Evolutionary conservation across 2,113 vertebrate species (phyloP).

Genomic region (Poicephalus meyeri): DNA sequence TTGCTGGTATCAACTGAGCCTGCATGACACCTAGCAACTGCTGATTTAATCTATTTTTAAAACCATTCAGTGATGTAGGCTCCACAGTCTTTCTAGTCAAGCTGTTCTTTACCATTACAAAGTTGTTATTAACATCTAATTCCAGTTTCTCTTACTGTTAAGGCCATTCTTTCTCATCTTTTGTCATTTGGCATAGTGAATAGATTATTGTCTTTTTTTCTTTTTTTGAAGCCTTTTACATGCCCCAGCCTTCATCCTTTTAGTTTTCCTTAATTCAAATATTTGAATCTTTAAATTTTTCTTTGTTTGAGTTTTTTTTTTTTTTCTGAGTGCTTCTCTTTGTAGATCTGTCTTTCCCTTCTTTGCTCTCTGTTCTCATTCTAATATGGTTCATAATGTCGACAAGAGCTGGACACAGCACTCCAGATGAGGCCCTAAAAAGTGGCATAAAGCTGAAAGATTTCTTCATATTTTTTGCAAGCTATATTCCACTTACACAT

Average conservation of each 20-base stretch:
- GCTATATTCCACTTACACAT: not conserved
- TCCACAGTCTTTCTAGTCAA: not conserved
- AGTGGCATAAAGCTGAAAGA: constrained; percentile 1
- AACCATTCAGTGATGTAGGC: not conserved
- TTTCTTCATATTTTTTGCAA: not conserved
- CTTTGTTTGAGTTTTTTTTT: not conserved
- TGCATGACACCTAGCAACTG: not conserved
- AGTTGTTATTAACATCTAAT: not conserved
- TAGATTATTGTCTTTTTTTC: not conserved
- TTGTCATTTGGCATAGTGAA: not conserved
- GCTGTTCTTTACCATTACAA: not conserved
- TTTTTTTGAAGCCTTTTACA: not conserved
- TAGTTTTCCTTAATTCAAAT: not conserved
- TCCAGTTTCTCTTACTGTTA: not conserved
- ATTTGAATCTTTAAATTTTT: not conserved
- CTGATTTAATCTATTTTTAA: not conserved
- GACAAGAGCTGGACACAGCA: not conserved
- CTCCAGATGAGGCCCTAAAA: not conserved
- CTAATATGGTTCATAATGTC: not conserved
- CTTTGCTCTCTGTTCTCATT: not conserved
- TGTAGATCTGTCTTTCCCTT: not conserved
- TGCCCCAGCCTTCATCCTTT: not conserved
- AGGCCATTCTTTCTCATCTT: not conserved
- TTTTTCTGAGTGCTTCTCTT: not conserved
- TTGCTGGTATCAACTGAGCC: not conserved